A percentile compares a stretch with the other conserved stretches of the same genome.
These are phyloP conservation scores for Pammene fasciana DNA, from an alignment of 2,888 invertebrate genomes.

Conservation along the genomic window DNA sequence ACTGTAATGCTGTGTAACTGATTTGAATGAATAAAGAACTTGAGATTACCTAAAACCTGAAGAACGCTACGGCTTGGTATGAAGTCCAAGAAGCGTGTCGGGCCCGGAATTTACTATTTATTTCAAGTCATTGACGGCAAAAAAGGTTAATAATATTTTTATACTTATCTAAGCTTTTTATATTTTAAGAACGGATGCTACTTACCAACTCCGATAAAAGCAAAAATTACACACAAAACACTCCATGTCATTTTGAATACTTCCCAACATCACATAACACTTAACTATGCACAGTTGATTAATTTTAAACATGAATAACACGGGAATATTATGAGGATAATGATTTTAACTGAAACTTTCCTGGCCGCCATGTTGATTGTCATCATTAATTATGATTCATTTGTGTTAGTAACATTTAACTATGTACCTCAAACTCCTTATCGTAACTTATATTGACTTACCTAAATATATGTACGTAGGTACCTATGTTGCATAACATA, in stretches of 20 bases:
- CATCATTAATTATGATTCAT: neutral
- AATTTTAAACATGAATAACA: neutral
- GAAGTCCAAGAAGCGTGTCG: too few species aligned
- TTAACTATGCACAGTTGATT: neutral
- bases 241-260: neutral
- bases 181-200: too few species aligned
- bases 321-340: conserved; percentile 2
- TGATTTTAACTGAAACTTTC: neutral
- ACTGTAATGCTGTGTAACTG: too few species aligned
- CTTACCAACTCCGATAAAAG: neutral
- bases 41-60: too few species aligned
- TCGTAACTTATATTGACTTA: neutral
- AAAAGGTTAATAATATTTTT: too few species aligned
- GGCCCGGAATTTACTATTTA: too few species aligned
- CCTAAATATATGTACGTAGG: too few species aligned
- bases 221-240: neutral
- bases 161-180: too few species aligned
- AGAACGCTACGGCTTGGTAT: too few species aligned
- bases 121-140: too few species aligned
- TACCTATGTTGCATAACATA: too few species aligned
- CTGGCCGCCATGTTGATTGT: neutral
- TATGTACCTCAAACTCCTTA: neutral
- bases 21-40: too few species aligned
- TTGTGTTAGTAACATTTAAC: neutral
- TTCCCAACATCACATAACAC: neutral